These are phyloP conservation scores for Panonychus citri DNA, from an alignment of 1,140 invertebrate genomes.

Conservation along the genomic window DNA sequence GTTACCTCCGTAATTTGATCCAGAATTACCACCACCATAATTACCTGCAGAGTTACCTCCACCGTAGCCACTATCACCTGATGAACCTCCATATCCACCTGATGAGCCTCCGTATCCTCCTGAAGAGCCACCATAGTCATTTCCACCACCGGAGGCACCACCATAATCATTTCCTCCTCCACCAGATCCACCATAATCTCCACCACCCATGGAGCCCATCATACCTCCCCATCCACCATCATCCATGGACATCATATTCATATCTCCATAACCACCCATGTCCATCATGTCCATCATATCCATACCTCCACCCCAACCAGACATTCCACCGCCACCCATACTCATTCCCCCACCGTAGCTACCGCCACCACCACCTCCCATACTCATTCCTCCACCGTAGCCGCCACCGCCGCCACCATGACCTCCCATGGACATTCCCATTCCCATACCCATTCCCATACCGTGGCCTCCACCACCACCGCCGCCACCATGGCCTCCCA, in stretches of 20 bases:
- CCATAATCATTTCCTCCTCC: background rate
- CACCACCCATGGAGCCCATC: background rate
- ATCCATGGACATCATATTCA: background rate
- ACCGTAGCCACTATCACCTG: background rate
- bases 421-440: background rate
- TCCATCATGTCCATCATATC: background rate
- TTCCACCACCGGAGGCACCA: background rate
- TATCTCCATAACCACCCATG: background rate
- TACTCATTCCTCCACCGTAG: background rate
- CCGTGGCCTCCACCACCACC: background rate
- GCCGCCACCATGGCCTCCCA: background rate
- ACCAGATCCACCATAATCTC: background rate
- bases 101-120: background rate
- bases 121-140: background rate
- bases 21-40: background rate
- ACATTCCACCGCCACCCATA: background rate
- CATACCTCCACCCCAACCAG: background rate
- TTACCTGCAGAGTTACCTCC: background rate
- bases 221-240: background rate
- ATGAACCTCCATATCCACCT: background rate
- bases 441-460: background rate
- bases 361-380: background rate
- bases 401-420: background rate
- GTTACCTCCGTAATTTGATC: background rate
- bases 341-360: background rate